A percentile compares a stretch with the other conserved stretches of the same genome.
Conservation (phyloP, 2,888 invertebrate species). For the Odontocolon sp. region DNA sequence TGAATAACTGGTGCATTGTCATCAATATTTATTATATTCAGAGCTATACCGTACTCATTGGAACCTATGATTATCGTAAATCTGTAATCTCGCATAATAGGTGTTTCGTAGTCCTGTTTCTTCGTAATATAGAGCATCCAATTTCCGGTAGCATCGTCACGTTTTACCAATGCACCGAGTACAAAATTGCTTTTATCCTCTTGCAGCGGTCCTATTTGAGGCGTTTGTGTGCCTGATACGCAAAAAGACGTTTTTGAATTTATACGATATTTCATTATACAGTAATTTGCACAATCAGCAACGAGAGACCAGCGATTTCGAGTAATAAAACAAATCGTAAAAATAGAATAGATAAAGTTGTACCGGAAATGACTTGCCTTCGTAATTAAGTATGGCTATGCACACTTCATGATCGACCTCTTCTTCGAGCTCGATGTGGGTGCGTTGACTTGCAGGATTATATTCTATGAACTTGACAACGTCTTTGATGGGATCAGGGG, state of each 20-base stretch:
- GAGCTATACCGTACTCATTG: slow-evolving; percentile 76
- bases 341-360: not conserved
- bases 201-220: slow-evolving; percentile 52
- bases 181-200: slow-evolving; percentile 57
- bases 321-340: too few relatives aligned
- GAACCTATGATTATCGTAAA: slow-evolving; percentile 77
- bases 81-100: slow-evolving; percentile 80
- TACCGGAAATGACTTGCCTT: slow-evolving; percentile 73
- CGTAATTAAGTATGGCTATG: slow-evolving; percentile 81
- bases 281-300: too few relatives aligned
- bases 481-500: slow-evolving; percentile 52
- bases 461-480: slow-evolving; percentile 39
- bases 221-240: slow-evolving; percentile 43
- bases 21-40: slow-evolving; percentile 82
- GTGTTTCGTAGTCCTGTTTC: slow-evolving; percentile 83
- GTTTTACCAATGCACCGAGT: slow-evolving; percentile 61
- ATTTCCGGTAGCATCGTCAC: slow-evolving; percentile 1
- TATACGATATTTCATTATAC: too few relatives aligned
- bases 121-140: slow-evolving; percentile 72
- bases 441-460: not conserved
- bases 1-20: slow-evolving; percentile 83
- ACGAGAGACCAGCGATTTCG: too few relatives aligned
- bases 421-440: slow-evolving; percentile 81
- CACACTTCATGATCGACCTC: slow-evolving; percentile 80
- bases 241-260: not conserved